Conservation (phyloP, 2,888 invertebrate species). For the Candidula unifasciata region DNA sequence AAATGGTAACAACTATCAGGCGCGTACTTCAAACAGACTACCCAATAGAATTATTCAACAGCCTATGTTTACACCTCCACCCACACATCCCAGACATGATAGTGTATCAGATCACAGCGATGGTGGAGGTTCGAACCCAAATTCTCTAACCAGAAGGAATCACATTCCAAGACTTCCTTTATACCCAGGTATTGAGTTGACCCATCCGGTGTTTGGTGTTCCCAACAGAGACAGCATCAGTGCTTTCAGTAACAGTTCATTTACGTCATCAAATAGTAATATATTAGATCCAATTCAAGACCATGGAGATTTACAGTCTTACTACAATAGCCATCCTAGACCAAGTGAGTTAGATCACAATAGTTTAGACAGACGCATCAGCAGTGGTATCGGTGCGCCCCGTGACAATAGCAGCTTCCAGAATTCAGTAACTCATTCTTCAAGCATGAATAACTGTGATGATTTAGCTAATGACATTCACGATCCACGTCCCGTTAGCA, state of each 20-base stretch:
- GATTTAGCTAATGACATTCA: constrained; percentile 34
- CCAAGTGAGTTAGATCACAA: constrained; percentile 12
- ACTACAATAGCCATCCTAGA: constrained; percentile 14
- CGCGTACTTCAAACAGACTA: constrained; percentile 4
- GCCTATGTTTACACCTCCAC: constrained; percentile 25
- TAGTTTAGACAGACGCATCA: neutral
- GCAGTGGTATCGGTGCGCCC: neutral
- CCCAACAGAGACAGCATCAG: constrained; percentile 46
- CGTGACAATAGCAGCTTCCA: neutral
- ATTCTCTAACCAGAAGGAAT: constrained; percentile 37
- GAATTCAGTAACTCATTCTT: neutral
- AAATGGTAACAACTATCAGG: constrained; percentile 30
- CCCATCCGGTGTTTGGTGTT: constrained; percentile 47
- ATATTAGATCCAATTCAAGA: constrained; percentile 9
- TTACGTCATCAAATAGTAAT: constrained; percentile 25
- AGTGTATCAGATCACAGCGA: constrained; percentile 44
- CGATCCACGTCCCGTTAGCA: constrained; percentile 43
- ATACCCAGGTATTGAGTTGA: constrained; percentile 48
- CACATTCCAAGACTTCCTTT: constrained; percentile 49
- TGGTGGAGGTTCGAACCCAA: constrained; percentile 8
- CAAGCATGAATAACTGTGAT: constrained; percentile 3
- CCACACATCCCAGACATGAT: constrained; percentile 21
- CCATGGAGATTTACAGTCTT: constrained; percentile 1
- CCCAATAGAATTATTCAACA: constrained; percentile 30
- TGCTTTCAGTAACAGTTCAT: constrained; percentile 44